Evolutionary conservation across 2,888 invertebrate species (phyloP).

Genomic region (Anthrax anthrax): DNA sequence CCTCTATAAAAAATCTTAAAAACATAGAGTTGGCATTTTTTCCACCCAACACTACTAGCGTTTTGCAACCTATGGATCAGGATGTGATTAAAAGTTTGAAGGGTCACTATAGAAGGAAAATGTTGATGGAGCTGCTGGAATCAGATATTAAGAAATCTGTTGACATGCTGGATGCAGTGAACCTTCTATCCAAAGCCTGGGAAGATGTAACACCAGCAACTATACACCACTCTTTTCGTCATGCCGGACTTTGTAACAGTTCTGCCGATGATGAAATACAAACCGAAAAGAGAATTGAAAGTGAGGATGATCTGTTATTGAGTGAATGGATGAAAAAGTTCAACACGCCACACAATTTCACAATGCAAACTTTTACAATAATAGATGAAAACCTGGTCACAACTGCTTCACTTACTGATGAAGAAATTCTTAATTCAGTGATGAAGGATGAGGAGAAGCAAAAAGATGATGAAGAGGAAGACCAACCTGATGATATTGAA

Average conservation of each 20-base stretch:
- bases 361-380: not conserved
- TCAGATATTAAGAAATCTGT: not conserved
- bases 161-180: conserved; percentile 1
- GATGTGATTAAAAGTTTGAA: conserved; percentile 3
- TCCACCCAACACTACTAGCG: not conserved
- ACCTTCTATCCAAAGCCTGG: not conserved
- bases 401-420: conserved; percentile 1
- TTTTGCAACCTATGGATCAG: conserved; percentile 2
- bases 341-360: not conserved
- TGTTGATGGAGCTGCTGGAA: conserved; percentile 1
- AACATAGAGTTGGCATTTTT: not conserved
- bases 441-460: not conserved
- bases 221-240: not conserved
- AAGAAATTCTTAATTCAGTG: conserved; percentile 1
- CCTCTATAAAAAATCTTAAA: not conserved
- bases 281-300: too few species aligned
- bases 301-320: too few species aligned
- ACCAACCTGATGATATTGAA: too few species aligned
- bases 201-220: not conserved
- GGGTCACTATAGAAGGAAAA: conserved; percentile 13
- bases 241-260: not conserved
- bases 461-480: not conserved
- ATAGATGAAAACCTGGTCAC: not conserved
- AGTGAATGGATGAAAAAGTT: not conserved
- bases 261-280: not conserved